Evolutionary conservation across 2,888 invertebrate genomes (phyloP).

Genomic region (Athalia rosae): DNA sequence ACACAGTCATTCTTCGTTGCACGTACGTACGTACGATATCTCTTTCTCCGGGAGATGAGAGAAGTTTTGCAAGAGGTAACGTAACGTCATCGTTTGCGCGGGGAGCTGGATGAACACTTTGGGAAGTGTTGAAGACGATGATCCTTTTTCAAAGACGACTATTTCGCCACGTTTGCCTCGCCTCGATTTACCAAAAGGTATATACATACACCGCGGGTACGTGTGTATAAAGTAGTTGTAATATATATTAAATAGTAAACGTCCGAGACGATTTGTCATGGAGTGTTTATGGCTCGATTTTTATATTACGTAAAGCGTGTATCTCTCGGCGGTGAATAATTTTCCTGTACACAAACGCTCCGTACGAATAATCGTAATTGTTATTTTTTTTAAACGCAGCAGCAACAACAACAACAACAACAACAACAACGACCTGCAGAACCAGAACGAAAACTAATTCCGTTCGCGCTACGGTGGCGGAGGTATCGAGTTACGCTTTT

Average conservation of each 20-base stretch:
- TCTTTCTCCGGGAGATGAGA: too few relatives aligned
- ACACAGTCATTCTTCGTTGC: too few relatives aligned
- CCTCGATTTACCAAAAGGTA: neutral
- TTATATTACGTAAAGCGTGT: slow-evolving; percentile 37
- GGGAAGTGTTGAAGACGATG: neutral
- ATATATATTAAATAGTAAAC: neutral
- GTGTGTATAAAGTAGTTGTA: neutral
- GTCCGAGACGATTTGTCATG: slow-evolving; percentile 39
- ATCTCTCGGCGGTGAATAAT: slow-evolving; percentile 32
- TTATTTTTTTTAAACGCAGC: neutral
- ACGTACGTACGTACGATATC: too few relatives aligned
- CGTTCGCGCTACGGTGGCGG: neutral
- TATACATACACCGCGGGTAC: too few relatives aligned
- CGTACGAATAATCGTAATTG: slow-evolving; percentile 28
- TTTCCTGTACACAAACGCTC: slow-evolving; percentile 1
- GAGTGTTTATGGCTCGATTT: slow-evolving; percentile 16
- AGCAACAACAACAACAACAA: neutral
- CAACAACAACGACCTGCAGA: neutral
- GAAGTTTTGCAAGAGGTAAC: too few relatives aligned
- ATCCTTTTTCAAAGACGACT: neutral
- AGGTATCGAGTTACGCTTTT: slow-evolving; percentile 34
- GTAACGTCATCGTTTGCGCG: too few relatives aligned
- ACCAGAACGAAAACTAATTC: slow-evolving; percentile 11
- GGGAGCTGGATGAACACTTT: neutral
- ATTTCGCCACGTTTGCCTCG: slow-evolving; percentile 19